Evolutionary conservation across 2,888 invertebrate genomes (phyloP).

Genomic region (Ferdinandea cuprea): DNA sequence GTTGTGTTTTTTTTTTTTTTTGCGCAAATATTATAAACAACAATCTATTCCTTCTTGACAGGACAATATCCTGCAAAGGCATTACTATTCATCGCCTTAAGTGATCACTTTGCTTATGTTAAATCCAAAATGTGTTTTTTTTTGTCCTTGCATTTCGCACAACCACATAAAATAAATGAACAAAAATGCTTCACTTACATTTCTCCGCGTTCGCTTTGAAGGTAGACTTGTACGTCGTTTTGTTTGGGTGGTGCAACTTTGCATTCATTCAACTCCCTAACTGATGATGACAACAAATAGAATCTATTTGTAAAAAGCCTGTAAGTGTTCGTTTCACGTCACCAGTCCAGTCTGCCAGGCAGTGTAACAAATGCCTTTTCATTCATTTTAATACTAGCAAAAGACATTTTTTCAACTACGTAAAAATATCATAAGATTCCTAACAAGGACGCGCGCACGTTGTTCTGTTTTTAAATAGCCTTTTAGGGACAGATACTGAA

Average conservation of each 20-base stretch:
- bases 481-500: not conserved
- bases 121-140: too few species aligned
- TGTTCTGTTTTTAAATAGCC: slow-evolving; percentile 13
- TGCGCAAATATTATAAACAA: too few species aligned
- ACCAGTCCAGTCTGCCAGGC: not conserved
- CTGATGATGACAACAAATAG: slow-evolving; percentile 40
- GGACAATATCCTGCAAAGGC: not conserved
- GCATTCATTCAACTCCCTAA: not conserved
- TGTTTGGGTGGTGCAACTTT: slow-evolving; percentile 6
- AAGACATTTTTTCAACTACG: slow-evolving; percentile 22
- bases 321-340: slow-evolving; percentile 6
- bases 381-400: slow-evolving; percentile 28
- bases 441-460: not conserved
- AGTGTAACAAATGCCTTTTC: slow-evolving; percentile 39
- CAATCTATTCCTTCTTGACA: too few species aligned
- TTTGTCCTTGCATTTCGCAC: too few species aligned
- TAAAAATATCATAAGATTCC: slow-evolving; percentile 7
- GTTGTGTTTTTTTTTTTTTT: too few species aligned
- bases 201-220: not conserved
- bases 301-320: slow-evolving; percentile 3
- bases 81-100: not conserved
- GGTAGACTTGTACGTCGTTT: not conserved
- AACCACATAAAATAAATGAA: not conserved
- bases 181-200: not conserved
- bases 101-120: not conserved